These are phyloP conservation scores for Heterotilapia buettikoferi DNA, from an alignment of 2,113 vertebrate genomes.

Conservation along the genomic window DNA sequence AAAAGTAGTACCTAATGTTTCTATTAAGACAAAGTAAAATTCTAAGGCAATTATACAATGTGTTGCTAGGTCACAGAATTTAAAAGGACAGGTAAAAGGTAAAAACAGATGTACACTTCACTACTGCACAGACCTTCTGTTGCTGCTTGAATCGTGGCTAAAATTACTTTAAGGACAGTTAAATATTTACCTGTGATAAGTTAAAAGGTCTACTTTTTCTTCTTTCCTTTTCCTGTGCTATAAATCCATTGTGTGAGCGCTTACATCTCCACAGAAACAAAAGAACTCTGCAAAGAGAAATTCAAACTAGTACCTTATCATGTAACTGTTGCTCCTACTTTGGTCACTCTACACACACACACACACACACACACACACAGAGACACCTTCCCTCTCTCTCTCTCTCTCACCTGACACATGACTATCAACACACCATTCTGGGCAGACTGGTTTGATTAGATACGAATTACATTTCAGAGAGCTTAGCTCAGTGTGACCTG, in stretches of 20 bases:
- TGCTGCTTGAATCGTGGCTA: background rate
- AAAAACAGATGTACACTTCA: background rate
- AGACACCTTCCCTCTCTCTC: background rate
- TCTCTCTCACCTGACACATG: background rate
- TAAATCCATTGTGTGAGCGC: background rate
- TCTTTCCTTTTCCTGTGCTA: background rate
- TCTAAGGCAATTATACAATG: background rate
- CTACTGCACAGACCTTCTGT: background rate
- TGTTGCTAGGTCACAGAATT: background rate
- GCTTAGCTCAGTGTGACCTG: background rate
- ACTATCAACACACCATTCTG: constrained; percentile 2
- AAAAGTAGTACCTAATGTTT: background rate
- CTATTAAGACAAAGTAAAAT: background rate
- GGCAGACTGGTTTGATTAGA: constrained; percentile 48
- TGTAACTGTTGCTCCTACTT: background rate
- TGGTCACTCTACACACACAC: background rate
- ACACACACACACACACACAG: background rate
- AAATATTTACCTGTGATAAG: constrained; percentile 5
- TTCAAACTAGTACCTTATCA: background rate
- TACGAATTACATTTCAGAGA: background rate
- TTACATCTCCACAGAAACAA: background rate
- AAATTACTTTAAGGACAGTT: background rate
- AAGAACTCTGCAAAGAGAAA: background rate
- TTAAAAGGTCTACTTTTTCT: background rate
- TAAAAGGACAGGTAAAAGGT: background rate